Base-by-base conservation (phyloP, 2,888 invertebrate genomes). In the Tubulanus polymorphus region DNA sequence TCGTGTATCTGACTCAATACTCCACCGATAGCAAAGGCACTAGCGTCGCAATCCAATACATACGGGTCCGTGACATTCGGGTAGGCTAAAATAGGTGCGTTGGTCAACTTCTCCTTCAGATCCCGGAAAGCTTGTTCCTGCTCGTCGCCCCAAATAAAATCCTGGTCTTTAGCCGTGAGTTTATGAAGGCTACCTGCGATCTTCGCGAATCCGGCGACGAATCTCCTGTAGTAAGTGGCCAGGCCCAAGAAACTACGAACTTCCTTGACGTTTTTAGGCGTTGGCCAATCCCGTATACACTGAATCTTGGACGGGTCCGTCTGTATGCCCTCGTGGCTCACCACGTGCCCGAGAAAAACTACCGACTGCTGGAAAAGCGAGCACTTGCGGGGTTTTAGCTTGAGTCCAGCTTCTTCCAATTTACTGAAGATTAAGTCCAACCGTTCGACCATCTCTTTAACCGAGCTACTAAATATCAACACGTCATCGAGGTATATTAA, bases 11-110 rank as follows among this genome's bases (percentile, higher is more conserved):
- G 51, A 5, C 26, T 23, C 37, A 50, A 37, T 23, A 50, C 51
- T 6, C 10, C 51, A 8, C 51, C 51, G 30, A 50, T 37, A 20
- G 15, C 45, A 45, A 5, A 5, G 12, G 6, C 45, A 20, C 51
- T 50, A 25, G 51, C 51, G 45, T 50, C 51, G 10, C 35, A 10
- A 37, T 37, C 30, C n/a, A 50, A 23, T 12, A 50, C 28, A 20
- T 37, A 50, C 5, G 35, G 35, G n/a, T 28, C 26, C 18, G 10
- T 18, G 28, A 48, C 28, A 15, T 27, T 10, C 12, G 51, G 57
- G 28, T 46, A 57, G 29, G 51, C 37, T 18, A 57, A 48, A 15
- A 59, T 52, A 6, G 60, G 60, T n/a, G 51, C 20, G 18, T 48
- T 37, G 1, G 30, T 47, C 10, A 59, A 37, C 23, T n/a, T 18